Conservation (phyloP, 2,113 vertebrate species). For the Onychostruthus taczanowskii region DNA sequence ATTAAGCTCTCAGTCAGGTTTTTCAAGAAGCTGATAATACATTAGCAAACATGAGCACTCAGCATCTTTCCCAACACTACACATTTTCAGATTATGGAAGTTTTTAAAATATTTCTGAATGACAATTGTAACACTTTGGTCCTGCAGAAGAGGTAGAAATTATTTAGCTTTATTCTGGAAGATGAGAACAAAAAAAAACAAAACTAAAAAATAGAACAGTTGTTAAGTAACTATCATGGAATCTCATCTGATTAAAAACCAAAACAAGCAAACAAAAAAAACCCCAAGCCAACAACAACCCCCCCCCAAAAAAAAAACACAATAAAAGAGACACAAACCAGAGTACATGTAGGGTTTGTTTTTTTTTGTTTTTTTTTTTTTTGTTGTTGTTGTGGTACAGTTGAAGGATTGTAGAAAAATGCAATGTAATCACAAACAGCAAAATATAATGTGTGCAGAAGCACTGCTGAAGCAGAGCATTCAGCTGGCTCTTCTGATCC, state of each 20-base stretch:
- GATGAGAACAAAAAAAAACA: neutral
- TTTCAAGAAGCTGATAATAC: neutral
- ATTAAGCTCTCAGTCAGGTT: neutral
- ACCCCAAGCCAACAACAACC: neutral
- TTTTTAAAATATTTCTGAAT: neutral
- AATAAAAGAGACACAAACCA: fast-evolving
- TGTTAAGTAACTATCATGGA: neutral
- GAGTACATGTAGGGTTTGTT: fast-evolving
- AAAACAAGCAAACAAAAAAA: neutral
- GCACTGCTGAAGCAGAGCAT: neutral
- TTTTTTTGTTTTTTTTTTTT: neutral
- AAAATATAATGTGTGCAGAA: neutral
- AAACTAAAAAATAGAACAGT: neutral
- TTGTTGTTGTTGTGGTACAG: neutral
- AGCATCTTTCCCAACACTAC: neutral
- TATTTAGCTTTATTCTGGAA: neutral
- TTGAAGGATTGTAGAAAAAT: neutral
- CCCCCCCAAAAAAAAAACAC: too few species aligned
- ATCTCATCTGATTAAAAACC: neutral
- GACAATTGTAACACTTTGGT: neutral
- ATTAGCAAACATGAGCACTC: neutral
- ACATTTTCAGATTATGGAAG: neutral
- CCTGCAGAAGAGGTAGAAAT: neutral
- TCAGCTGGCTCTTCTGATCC: neutral
- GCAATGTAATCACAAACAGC: neutral